A percentile compares a stretch with the other conserved stretches of the same genome.
phyloP scores from a whole-genome alignment of 2,797 vertebrate genomes.

The Falco novaeseelandiae region DNA sequence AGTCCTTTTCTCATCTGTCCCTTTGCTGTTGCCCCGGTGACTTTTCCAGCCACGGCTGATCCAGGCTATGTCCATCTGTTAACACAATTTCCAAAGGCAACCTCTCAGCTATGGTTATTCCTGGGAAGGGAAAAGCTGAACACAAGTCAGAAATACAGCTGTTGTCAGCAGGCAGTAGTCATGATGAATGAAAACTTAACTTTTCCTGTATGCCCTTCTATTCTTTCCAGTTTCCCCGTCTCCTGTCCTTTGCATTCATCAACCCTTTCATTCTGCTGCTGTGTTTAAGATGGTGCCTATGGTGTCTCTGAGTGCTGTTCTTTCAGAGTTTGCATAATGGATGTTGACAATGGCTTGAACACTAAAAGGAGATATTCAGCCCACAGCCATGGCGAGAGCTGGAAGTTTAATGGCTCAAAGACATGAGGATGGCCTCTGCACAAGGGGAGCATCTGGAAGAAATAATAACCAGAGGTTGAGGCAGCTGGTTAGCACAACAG shows the following conservation, averaged over 20 bases:
- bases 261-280: neutral
- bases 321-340: neutral
- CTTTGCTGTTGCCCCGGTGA: neutral
- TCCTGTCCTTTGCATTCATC: neutral
- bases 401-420: conserved; percentile 12
- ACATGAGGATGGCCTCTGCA: neutral
- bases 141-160: neutral
- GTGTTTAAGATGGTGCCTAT: neutral
- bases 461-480: neutral
- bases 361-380: neutral
- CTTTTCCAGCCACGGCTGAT: neutral
- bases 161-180: neutral
- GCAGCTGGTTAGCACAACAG: neutral
- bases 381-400: neutral
- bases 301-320: neutral
- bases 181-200: neutral
- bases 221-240: neutral
- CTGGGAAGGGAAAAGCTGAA: neutral
- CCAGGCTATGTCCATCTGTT: neutral
- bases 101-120: neutral
- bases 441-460: conserved; percentile 9
- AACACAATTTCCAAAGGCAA: neutral
- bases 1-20: neutral
- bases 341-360: neutral
- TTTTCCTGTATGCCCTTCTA: neutral